These are phyloP conservation scores for Ceyx cyanopectus DNA, from an alignment of 2,113 vertebrate species.

Conservation along the genomic window DNA sequence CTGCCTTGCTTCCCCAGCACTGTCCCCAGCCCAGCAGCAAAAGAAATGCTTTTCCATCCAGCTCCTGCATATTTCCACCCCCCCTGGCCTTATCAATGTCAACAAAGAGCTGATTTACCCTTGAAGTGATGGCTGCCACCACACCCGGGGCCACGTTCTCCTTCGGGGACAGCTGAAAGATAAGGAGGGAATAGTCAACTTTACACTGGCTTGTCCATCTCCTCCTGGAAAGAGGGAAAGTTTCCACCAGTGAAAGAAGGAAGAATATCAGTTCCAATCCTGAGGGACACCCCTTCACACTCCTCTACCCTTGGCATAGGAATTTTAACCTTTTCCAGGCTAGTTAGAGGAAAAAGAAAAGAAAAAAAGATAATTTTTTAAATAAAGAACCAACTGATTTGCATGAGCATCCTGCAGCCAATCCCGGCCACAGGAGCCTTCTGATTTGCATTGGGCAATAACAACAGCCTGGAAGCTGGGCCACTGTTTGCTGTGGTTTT, in stretches of 20 bases:
- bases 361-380: neutral
- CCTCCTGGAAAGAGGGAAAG: constrained; percentile 25
- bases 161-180: constrained; percentile 61
- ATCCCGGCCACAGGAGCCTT: constrained; percentile 73
- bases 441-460: constrained; percentile 87
- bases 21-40: neutral
- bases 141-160: constrained; percentile 59
- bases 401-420: constrained; percentile 85
- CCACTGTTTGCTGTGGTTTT: constrained; percentile 60
- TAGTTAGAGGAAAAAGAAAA: neutral
- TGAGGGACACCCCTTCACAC: neutral
- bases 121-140: constrained; percentile 65
- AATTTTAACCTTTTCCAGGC: constrained; percentile 73
- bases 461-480: constrained; percentile 45
- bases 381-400: constrained; percentile 74
- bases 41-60: neutral
- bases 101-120: constrained; percentile 68
- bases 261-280: constrained; percentile 73
- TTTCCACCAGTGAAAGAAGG: constrained; percentile 17
- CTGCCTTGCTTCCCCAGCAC: neutral
- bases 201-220: neutral
- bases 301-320: neutral
- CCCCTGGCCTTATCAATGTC: neutral
- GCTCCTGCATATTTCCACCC: neutral
- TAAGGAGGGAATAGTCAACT: constrained; percentile 47